Percentiles rank a stretch among this genome's conserved stretches.
Conservation (phyloP, 2,797 vertebrate genomes). For the Stomatorhinus walkeri region DNA sequence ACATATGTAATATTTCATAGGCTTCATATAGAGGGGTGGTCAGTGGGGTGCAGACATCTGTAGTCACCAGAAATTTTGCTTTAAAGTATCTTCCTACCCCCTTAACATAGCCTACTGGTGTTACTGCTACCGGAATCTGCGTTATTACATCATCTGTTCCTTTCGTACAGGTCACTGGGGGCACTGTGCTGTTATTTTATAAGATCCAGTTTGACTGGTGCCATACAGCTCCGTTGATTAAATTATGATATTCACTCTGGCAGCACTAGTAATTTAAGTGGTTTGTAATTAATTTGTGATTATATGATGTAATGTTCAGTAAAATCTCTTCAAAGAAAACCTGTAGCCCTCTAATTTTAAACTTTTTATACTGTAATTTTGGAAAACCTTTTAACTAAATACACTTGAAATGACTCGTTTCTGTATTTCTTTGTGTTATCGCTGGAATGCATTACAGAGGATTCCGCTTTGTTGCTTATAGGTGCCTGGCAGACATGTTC, state of each 20-base stretch:
- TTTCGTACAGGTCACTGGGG: neutral
- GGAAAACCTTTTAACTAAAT: neutral
- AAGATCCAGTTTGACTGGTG: neutral
- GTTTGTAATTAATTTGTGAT: conserved; percentile 1
- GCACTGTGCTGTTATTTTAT: neutral
- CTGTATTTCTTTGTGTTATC: neutral
- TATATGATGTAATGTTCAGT: neutral
- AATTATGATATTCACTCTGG: neutral
- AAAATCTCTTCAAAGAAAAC: neutral
- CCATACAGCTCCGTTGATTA: neutral
- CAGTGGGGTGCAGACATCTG: neutral
- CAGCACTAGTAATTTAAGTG: neutral
- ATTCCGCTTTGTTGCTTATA: neutral
- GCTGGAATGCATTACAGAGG: neutral
- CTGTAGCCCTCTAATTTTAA: neutral
- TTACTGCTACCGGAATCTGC: neutral
- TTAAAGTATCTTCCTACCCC: neutral
- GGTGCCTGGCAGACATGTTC: neutral
- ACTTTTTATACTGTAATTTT: neutral
- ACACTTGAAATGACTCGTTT: neutral
- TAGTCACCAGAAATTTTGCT: neutral
- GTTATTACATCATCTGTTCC: neutral
- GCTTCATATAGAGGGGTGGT: neutral
- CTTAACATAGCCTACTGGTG: neutral
- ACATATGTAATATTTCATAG: neutral